Percentiles rank a stretch among this genome's conserved stretches.
phyloP scores from a whole-genome alignment of 2,113 vertebrate species.

The Entosphenus tridentatus region DNA sequence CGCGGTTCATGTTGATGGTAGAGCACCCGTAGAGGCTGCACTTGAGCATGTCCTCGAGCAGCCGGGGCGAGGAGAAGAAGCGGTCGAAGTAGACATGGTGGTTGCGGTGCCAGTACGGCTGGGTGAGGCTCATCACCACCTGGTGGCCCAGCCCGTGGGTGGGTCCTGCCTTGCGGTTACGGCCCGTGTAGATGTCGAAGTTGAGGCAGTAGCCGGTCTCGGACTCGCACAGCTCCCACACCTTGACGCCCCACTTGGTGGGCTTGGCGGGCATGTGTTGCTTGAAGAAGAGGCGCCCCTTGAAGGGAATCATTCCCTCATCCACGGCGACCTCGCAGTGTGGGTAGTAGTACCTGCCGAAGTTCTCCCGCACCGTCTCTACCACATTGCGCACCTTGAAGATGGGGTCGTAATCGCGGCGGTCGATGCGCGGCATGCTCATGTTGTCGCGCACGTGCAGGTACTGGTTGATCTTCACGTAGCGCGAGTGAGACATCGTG shows the following conservation, averaged over 20 bases:
- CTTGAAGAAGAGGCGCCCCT: slow-evolving; percentile 9
- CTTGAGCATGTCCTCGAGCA: slow-evolving; percentile 4
- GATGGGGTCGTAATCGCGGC: slow-evolving; percentile 7
- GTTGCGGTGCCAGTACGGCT: slow-evolving; percentile 1
- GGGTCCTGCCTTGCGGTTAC: neutral
- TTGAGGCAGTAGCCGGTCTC: slow-evolving; percentile 8
- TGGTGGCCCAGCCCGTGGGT: neutral
- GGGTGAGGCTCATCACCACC: slow-evolving; percentile 7
- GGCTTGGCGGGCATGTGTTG: slow-evolving; percentile 8
- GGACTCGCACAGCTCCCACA: slow-evolving; percentile 9
- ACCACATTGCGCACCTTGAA: slow-evolving; percentile 8
- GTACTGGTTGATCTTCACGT: slow-evolving; percentile 9
- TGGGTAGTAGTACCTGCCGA: slow-evolving; percentile 4
- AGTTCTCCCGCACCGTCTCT: slow-evolving; percentile 1
- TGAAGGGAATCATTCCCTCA: slow-evolving; percentile 9
- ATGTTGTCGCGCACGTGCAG: slow-evolving; percentile 7
- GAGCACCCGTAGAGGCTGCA: neutral
- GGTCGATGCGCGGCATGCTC: neutral
- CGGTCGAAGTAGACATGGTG: slow-evolving; percentile 10
- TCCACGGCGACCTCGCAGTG: slow-evolving; percentile 6
- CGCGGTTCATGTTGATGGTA: slow-evolving; percentile 7
- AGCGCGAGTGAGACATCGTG: slow-evolving; percentile 7
- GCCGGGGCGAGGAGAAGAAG: slow-evolving; percentile 2
- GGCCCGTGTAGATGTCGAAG: slow-evolving; percentile 8
- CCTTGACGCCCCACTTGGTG: slow-evolving; percentile 9